These are phyloP conservation scores for Imbricaverruca yamaguchii DNA, from an alignment of 2,888 invertebrate genomes.

Conservation along the genomic window DNA sequence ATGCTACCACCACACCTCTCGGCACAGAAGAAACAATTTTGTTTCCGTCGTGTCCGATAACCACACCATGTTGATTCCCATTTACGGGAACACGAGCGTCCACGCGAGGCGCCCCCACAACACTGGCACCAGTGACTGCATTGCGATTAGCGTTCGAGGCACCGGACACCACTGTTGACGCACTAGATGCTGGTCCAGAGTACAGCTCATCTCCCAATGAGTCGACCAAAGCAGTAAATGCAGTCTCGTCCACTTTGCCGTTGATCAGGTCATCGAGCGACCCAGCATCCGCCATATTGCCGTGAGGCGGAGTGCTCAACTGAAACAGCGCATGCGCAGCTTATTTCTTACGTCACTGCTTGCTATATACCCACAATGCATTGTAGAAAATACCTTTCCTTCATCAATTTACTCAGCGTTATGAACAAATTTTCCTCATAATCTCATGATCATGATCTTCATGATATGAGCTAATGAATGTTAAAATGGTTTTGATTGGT, in stretches of 20 bases:
- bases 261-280: conserved; percentile 85
- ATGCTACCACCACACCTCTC: neutral
- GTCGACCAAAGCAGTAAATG: conserved; percentile 76
- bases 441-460: neutral
- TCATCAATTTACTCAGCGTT: neutral
- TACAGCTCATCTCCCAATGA: conserved; percentile 75
- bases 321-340: conserved; percentile 57
- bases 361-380: neutral
- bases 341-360: neutral
- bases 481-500: neutral
- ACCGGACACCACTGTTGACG: neutral
- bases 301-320: conserved; percentile 57
- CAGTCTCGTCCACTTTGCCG: conserved; percentile 82
- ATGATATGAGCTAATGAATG: neutral
- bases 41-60: neutral
- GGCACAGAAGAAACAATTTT: neutral
- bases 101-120: neutral
- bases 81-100: neutral
- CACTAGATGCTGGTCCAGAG: conserved; percentile 42
- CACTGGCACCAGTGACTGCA: neutral
- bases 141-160: neutral
- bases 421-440: neutral
- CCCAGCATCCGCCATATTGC: conserved; percentile 87
- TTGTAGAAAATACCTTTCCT: too few relatives aligned
- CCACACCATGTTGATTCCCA: neutral